phyloP scores from a whole-genome alignment of 2,888 invertebrate species.

The Tinea pellionella region DNA sequence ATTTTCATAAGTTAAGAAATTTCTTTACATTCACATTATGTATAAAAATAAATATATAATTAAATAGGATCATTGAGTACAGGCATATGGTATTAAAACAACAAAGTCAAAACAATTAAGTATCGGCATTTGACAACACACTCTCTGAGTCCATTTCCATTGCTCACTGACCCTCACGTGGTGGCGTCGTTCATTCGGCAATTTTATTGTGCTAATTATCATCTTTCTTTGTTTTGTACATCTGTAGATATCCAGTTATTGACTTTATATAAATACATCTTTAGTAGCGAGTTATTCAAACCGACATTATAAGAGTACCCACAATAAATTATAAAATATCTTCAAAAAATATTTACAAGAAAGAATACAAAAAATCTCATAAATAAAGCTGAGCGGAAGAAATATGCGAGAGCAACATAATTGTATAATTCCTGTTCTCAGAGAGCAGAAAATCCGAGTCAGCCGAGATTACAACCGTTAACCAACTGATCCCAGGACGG shows the following conservation, averaged over 20 bases:
- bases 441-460: constrained; percentile 52
- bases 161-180: too few relatives aligned
- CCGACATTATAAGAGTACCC: neutral
- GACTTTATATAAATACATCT: neutral
- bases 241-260: too few relatives aligned
- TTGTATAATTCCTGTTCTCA: constrained; percentile 53
- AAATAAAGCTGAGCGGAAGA: constrained; percentile 35
- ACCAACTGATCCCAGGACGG: constrained; percentile 53
- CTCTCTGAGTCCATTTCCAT: neutral
- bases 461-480: constrained; percentile 62
- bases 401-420: constrained; percentile 45
- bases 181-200: neutral
- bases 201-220: too few relatives aligned
- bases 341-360: neutral
- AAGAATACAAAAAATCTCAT: constrained; percentile 17
- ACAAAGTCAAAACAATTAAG: neutral
- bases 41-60: too few relatives aligned
- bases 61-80: too few relatives aligned
- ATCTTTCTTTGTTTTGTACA: too few relatives aligned
- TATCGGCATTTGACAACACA: neutral
- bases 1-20: too few relatives aligned
- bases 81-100: too few relatives aligned
- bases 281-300: neutral
- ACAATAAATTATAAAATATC: neutral
- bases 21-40: too few relatives aligned